Percentiles rank a stretch among this genome's conserved stretches.
These are phyloP conservation scores for Pelvicachromis taeniatus DNA, from an alignment of 2,113 vertebrate genomes.

Conservation along the genomic window DNA sequence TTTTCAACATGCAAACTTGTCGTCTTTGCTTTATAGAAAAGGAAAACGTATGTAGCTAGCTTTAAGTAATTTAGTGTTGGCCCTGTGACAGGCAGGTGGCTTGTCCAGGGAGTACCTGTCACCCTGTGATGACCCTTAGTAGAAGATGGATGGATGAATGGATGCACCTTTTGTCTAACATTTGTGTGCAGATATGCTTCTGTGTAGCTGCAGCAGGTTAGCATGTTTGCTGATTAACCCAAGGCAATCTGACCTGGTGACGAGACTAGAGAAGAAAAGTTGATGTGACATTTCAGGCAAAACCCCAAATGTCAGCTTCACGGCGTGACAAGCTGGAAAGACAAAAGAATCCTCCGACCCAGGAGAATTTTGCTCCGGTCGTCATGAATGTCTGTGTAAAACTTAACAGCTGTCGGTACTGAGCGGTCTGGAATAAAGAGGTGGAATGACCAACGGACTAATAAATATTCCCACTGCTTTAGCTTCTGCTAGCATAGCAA, in stretches of 20 bases:
- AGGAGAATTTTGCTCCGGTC: background rate
- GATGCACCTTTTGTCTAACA: background rate
- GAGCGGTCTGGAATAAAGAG: background rate
- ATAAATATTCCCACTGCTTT: background rate
- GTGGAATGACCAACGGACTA: background rate
- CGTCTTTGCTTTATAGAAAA: background rate
- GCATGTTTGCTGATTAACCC: background rate
- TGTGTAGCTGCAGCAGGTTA: background rate
- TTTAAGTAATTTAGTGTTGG: no score
- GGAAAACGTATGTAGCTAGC: background rate
- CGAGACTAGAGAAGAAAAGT: background rate
- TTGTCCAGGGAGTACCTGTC: background rate
- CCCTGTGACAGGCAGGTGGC: background rate
- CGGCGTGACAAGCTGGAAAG: background rate
- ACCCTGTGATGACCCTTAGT: background rate
- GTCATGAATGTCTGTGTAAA: background rate
- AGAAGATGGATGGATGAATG: background rate
- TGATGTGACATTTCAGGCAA: background rate
- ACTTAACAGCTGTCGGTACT: background rate
- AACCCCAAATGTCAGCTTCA: background rate
- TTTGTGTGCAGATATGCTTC: background rate
- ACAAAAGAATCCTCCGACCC: background rate
- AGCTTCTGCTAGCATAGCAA: background rate
- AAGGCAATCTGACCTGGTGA: background rate
- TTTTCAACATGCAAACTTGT: background rate